phyloP scores from a whole-genome alignment of 2,888 invertebrate species.

The Tetropium fuscum region DNA sequence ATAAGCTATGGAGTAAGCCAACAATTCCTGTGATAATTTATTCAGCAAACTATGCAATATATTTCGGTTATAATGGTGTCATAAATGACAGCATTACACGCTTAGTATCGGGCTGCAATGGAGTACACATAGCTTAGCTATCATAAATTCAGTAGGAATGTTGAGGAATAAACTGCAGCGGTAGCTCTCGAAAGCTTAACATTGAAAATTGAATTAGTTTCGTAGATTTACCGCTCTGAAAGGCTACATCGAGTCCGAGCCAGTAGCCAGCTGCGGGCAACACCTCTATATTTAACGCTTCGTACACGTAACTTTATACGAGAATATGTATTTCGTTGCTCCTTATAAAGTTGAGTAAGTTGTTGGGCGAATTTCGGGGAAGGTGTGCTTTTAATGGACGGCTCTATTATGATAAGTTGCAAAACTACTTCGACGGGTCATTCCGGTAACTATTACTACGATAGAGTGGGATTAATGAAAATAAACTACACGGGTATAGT shows the following conservation, averaged over 20 bases:
- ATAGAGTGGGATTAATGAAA: not conserved
- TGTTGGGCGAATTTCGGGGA: not conserved
- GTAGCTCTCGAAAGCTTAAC: slow-evolving; percentile 41
- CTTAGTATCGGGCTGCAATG: slow-evolving; percentile 1
- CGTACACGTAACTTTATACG: not conserved
- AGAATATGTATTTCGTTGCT: not conserved
- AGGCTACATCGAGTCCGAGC: not conserved
- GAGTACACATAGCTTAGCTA: slow-evolving; percentile 23
- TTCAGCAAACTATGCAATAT: slow-evolving; percentile 10
- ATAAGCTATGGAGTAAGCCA: no score
- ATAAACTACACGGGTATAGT: no score
- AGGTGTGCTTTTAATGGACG: slow-evolving; percentile 7
- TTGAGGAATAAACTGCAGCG: slow-evolving; percentile 44
- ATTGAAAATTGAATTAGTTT: slow-evolving; percentile 48
- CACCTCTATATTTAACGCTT: slow-evolving; percentile 11
- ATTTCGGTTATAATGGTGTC: not conserved
- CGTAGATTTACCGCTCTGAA: slow-evolving; percentile 40
- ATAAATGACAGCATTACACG: slow-evolving; percentile 9
- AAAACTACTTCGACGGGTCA: not conserved
- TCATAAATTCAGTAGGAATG: slow-evolving; percentile 40
- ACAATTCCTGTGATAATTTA: no score
- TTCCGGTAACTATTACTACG: not conserved
- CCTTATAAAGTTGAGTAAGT: slow-evolving; percentile 1
- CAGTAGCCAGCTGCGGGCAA: slow-evolving; percentile 9
- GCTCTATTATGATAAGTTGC: slow-evolving; percentile 11